Base-by-base conservation (phyloP, 2,797 vertebrate species). In the Petrocephalus sullivani region DNA sequence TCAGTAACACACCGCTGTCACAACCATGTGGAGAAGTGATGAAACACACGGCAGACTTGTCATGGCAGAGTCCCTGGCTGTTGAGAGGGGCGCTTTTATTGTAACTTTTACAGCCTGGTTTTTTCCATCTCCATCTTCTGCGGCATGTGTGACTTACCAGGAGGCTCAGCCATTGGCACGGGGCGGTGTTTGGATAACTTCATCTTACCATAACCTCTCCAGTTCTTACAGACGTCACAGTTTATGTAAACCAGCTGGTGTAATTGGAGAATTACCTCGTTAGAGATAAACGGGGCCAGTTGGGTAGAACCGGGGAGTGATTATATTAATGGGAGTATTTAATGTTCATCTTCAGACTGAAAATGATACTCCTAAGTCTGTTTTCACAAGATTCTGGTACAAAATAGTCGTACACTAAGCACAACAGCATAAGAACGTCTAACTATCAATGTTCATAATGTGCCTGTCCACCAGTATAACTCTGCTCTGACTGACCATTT, bases 261-360 rank as follows among this genome's bases (percentile, higher is more conserved):
- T 33, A 71, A 71, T 71, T 41, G 67, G 67, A 71, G 12, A 33
- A 41, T 71, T 71, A 81, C 75, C 75, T 81, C 41, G 75, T 81
- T n/a, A 9, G 8, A 49, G 75, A 81, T 49, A 49, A 81, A 81
- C 7, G 1, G 75, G 37, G 41, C 37, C 75, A 49, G 75, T 37
- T 81, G 75, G 41, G 41, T 81, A 37, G 41, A 78, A 78, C 71
- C 0, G 16, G 37, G 71, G 6, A 78, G 41, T 81, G 75, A 49
- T 49, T 49, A 81, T 81, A 81, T 81, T 81, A 81, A 81, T 49
- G 41, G 41, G 75, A 49, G 75, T 81, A 49, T 81, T 81, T 81
- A 81, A 81, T 81, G 41, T 81, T 81, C 46, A 49, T 81, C 75
- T 81, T 16, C 41, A 81, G 75, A n/a, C 16, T 81, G 75, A 49